Evolutionary conservation across 2,888 invertebrate genomes (phyloP), one percentile per base, ranked within the genome.

Genomic region (Drosophila kokeensis): DNA sequence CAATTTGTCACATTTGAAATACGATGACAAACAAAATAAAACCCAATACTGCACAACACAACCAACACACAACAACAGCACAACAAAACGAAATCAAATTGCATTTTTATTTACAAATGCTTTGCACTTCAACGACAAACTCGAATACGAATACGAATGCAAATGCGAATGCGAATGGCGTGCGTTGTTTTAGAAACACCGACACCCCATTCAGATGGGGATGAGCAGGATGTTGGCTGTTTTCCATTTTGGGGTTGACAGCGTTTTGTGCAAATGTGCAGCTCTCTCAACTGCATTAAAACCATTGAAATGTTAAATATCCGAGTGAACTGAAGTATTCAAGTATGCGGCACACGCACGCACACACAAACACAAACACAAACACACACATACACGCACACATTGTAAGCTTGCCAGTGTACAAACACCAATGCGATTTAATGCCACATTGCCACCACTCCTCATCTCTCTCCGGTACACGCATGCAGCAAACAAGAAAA

Each of bases 51-150:
- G 55, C 34, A 13, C 24, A 67, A 45, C 69, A 63, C 73, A 50
- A 73, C 69, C n/a, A n/a, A n/a, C n/a, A n/a, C n/a, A n/a, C n/a
- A n/a, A n/a, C n/a, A n/a, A 60, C 66, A 59, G 62, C 66, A 68
- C 68, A 81, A 82, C 68, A 74, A 73, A 81, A 82, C 83, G 71
- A 89, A 90, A 90, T 90, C 81, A 86, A 91, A 90, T 89, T 91
- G 89, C 87, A 90, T 90, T 90, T 90, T 87, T 90, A 91, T 90
- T 89, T 87, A 71, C 87, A 86, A 87, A 87, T 77, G 89, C 84
- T 85, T 83, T 76, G 76, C 87, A 89, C 89, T 88, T 77, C 68
- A 79, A 74, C 68, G 67, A 61, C 38, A 49, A 66, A 54, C 59
- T 64, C 73, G 57, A 68, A 65, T 58, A 30, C 13, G 54, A 54